phyloP scores from a whole-genome alignment of 2,888 invertebrate species.

The Philhelius pedissequus region DNA sequence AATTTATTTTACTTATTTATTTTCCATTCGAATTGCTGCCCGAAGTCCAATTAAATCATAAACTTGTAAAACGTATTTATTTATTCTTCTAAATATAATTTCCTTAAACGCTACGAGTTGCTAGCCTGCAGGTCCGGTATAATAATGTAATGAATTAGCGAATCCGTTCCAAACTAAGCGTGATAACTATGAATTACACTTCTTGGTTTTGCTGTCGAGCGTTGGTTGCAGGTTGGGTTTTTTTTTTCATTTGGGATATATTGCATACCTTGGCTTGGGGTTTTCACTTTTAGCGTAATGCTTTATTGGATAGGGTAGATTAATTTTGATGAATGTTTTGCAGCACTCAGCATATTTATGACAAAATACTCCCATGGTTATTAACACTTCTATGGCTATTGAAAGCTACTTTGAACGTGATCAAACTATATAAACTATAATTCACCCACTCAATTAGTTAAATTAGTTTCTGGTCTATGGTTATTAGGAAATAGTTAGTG shows the following conservation, averaged over 20 bases:
- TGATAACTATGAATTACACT: conserved; percentile 37
- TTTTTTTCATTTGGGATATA: too few species aligned
- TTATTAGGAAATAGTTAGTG: neutral
- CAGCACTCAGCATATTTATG: neutral
- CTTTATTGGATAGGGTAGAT: neutral
- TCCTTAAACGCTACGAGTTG: conserved; percentile 50
- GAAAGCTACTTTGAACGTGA: neutral
- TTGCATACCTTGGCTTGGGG: neutral
- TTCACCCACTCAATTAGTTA: neutral
- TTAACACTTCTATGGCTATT: neutral
- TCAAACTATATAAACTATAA: neutral
- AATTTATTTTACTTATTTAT: neutral
- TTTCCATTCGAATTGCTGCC: conserved; percentile 25
- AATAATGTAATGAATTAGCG: conserved; percentile 33
- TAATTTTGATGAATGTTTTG: neutral
- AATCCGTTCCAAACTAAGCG: conserved; percentile 40
- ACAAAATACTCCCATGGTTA: neutral
- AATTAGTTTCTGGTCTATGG: neutral
- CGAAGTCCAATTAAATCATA: conserved; percentile 50
- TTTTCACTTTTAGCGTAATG: neutral
- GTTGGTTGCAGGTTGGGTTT: neutral
- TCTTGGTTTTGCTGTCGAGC: conserved; percentile 8
- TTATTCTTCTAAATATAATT: conserved; percentile 50
- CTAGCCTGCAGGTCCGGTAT: conserved; percentile 20
- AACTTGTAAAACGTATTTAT: conserved; percentile 38